Base-by-base conservation (phyloP, 92 coral and sea anemone species). In the Scolanthus callimorphus region DNA sequence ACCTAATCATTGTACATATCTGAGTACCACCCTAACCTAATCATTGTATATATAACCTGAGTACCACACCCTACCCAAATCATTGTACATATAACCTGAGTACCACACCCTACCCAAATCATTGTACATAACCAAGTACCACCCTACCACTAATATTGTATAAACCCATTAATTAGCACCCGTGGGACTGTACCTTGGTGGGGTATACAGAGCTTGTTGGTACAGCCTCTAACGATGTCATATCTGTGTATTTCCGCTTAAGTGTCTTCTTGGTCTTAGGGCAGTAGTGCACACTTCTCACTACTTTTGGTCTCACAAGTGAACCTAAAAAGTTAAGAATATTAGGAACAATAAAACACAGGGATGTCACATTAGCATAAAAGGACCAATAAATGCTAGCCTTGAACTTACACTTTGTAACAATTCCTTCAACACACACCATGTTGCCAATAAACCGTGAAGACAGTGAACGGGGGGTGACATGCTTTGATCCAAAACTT, bases 401-500 rank as follows among this genome's bases (percentile, higher is more conserved):
- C 4, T 1, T 65, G 41, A 34, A 34, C 97, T 79, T 80, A 91
- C 98, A 92, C 49, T 92, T 92, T 59, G 98, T 92, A 4, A 92
- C 94, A 49, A 92, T 92, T 20, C 98, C 98, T 58, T 92, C 98
- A n/a, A 92, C 78, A 39, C 98, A 92, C 30, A 92, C 96, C 81
- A 90, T 88, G 47, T 76, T 88, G 1, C 98, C 98, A 55, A 92
- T 83, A 48, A 76, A 92, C 49, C 78, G 85, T 27, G 98, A 85
- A 3, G 96, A 71, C 22, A 92, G 84, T 10, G 98, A 54, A 51
- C 98, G 76, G 39, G 98, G 98, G 25, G 98, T 92, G 24, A 92
- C 96, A 88, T 92, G 98, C 59, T 88, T 92, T 3, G 96, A 55
- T 8, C 98, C 98, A 92, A 92, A 92, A 73, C 98, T 92, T 84